Base-by-base conservation (phyloP, 2,888 invertebrate species). In the Palloptera scutellata region DNA sequence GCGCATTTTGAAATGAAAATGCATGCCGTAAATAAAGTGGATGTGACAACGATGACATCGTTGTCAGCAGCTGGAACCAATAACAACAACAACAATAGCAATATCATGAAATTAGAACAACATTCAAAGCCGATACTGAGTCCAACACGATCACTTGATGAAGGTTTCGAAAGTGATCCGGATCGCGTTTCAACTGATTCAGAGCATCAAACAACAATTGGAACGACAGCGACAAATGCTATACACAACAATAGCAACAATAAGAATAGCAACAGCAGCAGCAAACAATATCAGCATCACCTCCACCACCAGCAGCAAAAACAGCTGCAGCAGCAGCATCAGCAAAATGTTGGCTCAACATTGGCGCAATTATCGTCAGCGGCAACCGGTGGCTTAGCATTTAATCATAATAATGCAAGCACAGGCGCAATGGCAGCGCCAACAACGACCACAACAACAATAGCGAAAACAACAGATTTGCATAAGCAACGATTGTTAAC, bases 141-240 rank as follows among this genome's bases (percentile, higher is more conserved):
- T 77, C 85, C 85, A 75, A 85, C 85, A 71, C 80, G 85, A 80
- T 85, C 85, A 73, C 82, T 85, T 68, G 85, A 85, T 70, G 85
- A 85, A 81, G 85, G 85, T 77, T 85, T 85, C 75, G 85, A 85
- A 83, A 85, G 85, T 80, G 85, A 85, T 83, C 85, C 85, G 77
- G 85, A 85, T 83, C 84, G 85, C 70, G 80, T 85, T 78, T 85
- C 85, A 70, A 85, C 85, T 45, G 85, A 85, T 80, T 84, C 85
- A 69, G 85, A 85, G 79, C 84, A 84, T 76, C 81, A 80, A 79
- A 78, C 81, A 30, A 52, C 68, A 64, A 40, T 60, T 63, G 54
- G 59, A 65, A 67, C 73, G 68, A 64, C 70, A 64, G 40, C 64
- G 54, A 52, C 43, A 13, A 51, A 20, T 63, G 59, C 62, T 30